phyloP scores from a whole-genome alignment of 2,888 invertebrate genomes.

The Synanthedon vespiformis region DNA sequence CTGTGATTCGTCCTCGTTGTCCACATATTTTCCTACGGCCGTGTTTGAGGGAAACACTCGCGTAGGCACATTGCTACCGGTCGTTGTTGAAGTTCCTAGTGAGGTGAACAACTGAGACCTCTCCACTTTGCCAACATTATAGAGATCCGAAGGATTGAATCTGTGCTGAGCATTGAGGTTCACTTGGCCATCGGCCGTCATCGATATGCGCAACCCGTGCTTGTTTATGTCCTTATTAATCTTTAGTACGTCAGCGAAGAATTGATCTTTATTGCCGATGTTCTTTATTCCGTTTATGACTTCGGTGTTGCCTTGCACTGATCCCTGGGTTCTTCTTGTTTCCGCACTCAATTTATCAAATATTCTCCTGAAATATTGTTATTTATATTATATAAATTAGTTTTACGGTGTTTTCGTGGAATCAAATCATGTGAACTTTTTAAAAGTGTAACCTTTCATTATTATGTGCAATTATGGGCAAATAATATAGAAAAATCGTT shows the following conservation, averaged over 20 bases:
- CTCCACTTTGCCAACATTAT: conserved; percentile 33
- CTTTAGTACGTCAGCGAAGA: conserved; percentile 63
- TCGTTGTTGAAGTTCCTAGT: conserved; percentile 36
- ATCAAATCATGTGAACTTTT: too few relatives aligned
- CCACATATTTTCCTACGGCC: conserved; percentile 23
- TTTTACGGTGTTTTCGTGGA: too few relatives aligned
- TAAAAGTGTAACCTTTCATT: too few relatives aligned
- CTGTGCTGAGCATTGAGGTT: conserved; percentile 54
- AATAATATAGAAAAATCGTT: too few relatives aligned
- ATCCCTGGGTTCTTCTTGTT: conserved; percentile 57
- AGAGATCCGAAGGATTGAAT: conserved; percentile 47
- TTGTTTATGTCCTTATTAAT: conserved; percentile 67
- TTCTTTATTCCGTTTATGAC: conserved; percentile 66
- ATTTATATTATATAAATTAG: too few relatives aligned
- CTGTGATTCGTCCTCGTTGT: conserved; percentile 28
- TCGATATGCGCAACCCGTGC: conserved; percentile 57
- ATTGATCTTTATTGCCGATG: conserved; percentile 66
- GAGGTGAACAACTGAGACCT: conserved; percentile 39
- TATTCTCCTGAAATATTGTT: conserved; percentile 56
- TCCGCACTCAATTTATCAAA: conserved; percentile 71
- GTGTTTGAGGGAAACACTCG: conserved; percentile 23
- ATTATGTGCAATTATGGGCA: too few relatives aligned
- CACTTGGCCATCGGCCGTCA: conserved; percentile 55
- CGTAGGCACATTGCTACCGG: conserved; percentile 36
- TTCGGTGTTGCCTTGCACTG: conserved; percentile 62